Evolutionary conservation across 2,113 vertebrate genomes (phyloP).

Genomic region (Gadus chalcogrammus): DNA sequence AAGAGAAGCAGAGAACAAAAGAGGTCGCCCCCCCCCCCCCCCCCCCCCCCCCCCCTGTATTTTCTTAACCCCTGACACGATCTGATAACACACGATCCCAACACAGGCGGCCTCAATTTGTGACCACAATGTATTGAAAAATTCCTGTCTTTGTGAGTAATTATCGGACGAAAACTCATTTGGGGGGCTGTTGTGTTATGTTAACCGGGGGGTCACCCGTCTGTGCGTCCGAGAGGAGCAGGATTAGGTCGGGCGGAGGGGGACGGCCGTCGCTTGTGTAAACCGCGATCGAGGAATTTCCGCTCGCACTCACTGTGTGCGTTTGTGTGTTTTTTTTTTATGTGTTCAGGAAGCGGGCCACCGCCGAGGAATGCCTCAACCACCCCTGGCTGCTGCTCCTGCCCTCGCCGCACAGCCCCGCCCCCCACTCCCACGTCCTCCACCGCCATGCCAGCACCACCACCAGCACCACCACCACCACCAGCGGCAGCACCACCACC

Average conservation of each 20-base stretch:
- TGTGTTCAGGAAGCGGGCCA: constrained; percentile 71
- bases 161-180: neutral
- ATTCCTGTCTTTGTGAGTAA: constrained; percentile 55
- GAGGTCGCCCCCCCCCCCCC: neutral
- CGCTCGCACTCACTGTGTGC: too few species aligned
- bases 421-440: constrained; percentile 16
- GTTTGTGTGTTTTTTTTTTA: constrained; percentile 38
- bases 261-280: too few species aligned
- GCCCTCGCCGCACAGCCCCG: constrained; percentile 19
- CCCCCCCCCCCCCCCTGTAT: neutral
- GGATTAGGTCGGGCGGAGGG: too few species aligned
- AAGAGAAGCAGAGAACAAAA: too few species aligned
- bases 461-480: too few species aligned
- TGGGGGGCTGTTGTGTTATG: too few species aligned
- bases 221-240: too few species aligned
- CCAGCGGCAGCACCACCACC: too few species aligned
- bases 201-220: too few species aligned
- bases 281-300: too few species aligned
- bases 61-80: too few species aligned
- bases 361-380: constrained; percentile 73
- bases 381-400: constrained; percentile 74
- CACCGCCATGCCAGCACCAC: constrained; percentile 27
- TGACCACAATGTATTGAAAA: constrained; percentile 27
- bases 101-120: constrained; percentile 17
- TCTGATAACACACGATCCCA: neutral